A percentile compares a stretch with the other conserved stretches of the same genome.
phyloP scores from a whole-genome alignment of 2,888 invertebrate genomes.

The Yponomeuta malinellus region DNA sequence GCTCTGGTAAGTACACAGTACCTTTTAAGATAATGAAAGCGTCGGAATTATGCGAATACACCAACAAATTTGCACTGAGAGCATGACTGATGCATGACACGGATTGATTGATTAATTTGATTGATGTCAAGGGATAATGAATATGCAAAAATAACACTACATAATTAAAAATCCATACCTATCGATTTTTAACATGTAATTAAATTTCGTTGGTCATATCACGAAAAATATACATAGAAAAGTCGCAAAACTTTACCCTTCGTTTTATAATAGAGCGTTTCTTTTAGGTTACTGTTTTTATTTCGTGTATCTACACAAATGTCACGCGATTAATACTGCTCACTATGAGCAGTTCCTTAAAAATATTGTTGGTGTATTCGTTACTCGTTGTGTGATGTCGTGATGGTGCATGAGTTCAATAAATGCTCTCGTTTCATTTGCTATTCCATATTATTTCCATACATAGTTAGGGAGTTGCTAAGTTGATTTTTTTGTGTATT shows the following conservation, averaged over 20 bases:
- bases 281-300: too few relatives aligned
- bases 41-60: background rate
- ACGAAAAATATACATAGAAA: too few relatives aligned
- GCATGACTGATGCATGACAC: background rate
- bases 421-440: background rate
- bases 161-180: too few relatives aligned
- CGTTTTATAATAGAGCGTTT: too few relatives aligned
- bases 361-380: background rate
- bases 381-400: background rate
- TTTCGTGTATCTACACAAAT: too few relatives aligned
- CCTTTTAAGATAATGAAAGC: background rate
- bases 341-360: slow-evolving; percentile 16
- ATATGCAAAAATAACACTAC: too few relatives aligned
- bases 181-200: too few relatives aligned
- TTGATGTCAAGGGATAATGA: too few relatives aligned
- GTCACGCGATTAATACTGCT: background rate
- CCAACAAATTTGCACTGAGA: background rate
- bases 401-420: background rate
- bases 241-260: too few relatives aligned
- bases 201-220: too few relatives aligned
- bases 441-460: background rate
- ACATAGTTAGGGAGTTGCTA: background rate
- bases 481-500: background rate
- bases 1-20: slow-evolving; percentile 82
- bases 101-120: too few relatives aligned